Conservation (phyloP, 1,140 invertebrate genomes). For the Sesamia nonagrioides region DNA sequence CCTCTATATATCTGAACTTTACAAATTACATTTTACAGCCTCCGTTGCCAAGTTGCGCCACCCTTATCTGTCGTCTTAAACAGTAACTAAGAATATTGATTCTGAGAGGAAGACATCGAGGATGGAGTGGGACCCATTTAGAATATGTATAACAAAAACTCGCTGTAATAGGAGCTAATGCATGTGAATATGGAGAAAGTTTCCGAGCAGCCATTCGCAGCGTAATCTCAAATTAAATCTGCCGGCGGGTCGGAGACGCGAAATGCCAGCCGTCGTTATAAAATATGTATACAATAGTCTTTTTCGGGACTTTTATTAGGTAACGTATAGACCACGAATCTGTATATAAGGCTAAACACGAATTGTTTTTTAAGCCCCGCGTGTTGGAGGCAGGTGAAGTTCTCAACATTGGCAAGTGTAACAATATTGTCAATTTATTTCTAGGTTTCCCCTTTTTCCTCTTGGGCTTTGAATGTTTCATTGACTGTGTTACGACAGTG, state of each 20-base stretch:
- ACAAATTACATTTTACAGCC: conserved; percentile 14
- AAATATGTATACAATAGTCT: conserved; percentile 60
- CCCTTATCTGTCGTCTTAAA: conserved; percentile 21
- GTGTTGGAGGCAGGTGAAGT: not conserved
- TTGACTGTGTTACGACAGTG: too few relatives aligned
- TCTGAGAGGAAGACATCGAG: conserved; percentile 35
- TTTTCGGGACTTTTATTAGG: conserved; percentile 55
- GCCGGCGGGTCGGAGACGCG: conserved; percentile 65
- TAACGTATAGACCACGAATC: conserved; percentile 48
- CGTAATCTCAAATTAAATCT: conserved; percentile 85
- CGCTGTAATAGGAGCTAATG: conserved; percentile 68
- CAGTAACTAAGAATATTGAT: conserved; percentile 52
- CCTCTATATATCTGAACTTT: conserved; percentile 24
- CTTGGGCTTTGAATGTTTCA: not conserved
- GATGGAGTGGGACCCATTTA: conserved; percentile 58
- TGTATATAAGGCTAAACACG: conserved; percentile 35
- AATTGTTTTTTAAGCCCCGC: conserved; percentile 23
- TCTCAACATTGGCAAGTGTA: not conserved
- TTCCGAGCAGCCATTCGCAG: conserved; percentile 65
- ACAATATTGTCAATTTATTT: not conserved
- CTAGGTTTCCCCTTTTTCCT: not conserved
- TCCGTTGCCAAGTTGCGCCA: not conserved
- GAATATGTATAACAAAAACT: conserved; percentile 68
- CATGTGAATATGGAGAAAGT: conserved; percentile 75
- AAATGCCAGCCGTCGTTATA: conserved; percentile 61